Conservation (phyloP, 2,113 vertebrate genomes). For the Irena cyanogastra region DNA sequence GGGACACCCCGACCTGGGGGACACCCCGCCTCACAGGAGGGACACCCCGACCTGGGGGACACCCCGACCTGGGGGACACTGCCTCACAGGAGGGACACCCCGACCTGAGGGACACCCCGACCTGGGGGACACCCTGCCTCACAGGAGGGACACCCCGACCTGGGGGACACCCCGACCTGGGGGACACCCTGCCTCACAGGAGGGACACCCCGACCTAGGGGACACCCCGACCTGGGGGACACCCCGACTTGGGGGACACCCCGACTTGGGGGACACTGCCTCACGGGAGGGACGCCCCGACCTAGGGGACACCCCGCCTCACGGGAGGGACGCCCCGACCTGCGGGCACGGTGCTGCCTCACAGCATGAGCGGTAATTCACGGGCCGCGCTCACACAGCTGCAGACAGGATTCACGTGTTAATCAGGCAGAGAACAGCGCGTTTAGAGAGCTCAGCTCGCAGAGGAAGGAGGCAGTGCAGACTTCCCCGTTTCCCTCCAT, state of each 20-base stretch:
- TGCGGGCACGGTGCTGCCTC: neutral
- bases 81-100: neutral
- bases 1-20: neutral
- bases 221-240: neutral
- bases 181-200: neutral
- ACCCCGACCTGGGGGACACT: neutral
- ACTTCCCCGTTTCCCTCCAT: neutral
- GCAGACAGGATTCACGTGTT: rapidly evolving
- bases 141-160: neutral
- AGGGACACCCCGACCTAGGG: no score
- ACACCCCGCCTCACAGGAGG: no score
- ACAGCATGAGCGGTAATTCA: rapidly evolving
- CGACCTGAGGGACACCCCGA: no score
- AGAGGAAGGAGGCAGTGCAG: neutral
- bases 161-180: neutral
- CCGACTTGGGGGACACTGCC: neutral
- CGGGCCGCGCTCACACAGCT: neutral
- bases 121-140: no score
- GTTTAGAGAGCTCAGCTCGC: neutral
- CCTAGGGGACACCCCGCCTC: neutral
- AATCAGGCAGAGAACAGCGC: neutral
- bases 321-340: neutral
- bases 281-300: neutral
- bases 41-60: neutral
- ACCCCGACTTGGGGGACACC: neutral